phyloP scores from a whole-genome alignment of 92 coral and sea anemone genomes.

The Paramuricea clavata region DNA sequence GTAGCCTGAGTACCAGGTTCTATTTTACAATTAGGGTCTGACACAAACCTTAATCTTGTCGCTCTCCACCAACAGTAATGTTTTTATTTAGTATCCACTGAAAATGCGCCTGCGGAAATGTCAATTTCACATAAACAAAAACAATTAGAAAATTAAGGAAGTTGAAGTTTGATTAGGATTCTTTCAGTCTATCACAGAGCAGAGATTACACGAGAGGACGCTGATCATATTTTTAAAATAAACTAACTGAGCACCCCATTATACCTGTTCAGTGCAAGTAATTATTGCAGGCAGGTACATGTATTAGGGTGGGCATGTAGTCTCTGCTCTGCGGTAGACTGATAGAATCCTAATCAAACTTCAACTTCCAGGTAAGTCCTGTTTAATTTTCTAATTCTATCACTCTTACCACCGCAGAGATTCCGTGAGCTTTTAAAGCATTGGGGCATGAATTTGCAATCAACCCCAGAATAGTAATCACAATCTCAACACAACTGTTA shows the following conservation, averaged over 20 bases:
- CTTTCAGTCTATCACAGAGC: slow-evolving; percentile 22
- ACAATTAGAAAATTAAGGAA: slow-evolving; percentile 28
- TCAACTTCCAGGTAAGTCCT: slow-evolving; percentile 30
- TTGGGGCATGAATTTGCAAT: slow-evolving; percentile 25
- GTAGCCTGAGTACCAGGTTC: no score
- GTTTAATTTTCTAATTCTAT: slow-evolving; percentile 39
- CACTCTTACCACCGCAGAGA: slow-evolving; percentile 63
- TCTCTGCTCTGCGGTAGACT: slow-evolving; percentile 11
- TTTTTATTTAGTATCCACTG: no score
- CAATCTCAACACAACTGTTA: not conserved
- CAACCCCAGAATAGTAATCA: slow-evolving; percentile 2
- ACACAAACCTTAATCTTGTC: no score
- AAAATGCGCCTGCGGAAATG: no score
- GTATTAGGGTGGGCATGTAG: not conserved
- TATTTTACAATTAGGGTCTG: no score
- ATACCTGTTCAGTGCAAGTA: not conserved
- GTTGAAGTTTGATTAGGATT: slow-evolving; percentile 41
- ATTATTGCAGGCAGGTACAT: slow-evolving; percentile 53
- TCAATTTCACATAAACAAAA: no score
- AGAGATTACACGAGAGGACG: slow-evolving; percentile 17
- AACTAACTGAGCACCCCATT: slow-evolving; percentile 26
- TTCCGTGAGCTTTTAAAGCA: slow-evolving; percentile 74
- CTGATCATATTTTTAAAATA: slow-evolving; percentile 44
- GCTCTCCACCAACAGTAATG: no score
- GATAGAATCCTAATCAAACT: slow-evolving; percentile 38